Evolutionary conservation across 1,140 invertebrate genomes (phyloP), one percentile per base, ranked within the genome.

Genomic region (Heliconius nattereri): DNA sequence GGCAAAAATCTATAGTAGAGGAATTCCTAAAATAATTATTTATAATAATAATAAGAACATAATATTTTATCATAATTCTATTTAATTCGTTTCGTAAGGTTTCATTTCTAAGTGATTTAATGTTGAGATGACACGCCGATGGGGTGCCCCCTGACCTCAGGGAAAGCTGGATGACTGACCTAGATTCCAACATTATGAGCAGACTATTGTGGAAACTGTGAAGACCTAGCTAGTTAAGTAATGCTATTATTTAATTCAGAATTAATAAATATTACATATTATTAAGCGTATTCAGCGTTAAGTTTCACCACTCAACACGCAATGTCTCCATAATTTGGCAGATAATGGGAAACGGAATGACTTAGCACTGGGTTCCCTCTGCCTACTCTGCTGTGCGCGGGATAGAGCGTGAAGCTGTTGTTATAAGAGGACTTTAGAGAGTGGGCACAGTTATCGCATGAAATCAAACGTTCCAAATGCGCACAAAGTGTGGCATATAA

Each of bases 131-230:
- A 81, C 72, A 81, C 79, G 73, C 57, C 57, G 79, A 66, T 49
- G 40, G 76, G 45, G 70, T 83, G 81, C 76, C 85, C 84, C 80
- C 82, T 87, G 83, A 87, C 81, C 83, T 82, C 80, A 82, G 83
- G 85, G 86, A 86, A 85, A 86, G 85, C 79, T 57, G 70, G 20
- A 52, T n/a, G 70, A 54, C 37, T 54, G 57, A 54, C 76, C 45
- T 40, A 26, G 45, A 70, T 77, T 32, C n/a, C 70, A 54, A 54
- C 66, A 66, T 54, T 19, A 19, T 20, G 7, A 37, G 35, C n/a
- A 8, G 1, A 35, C 2, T 72, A 20, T 72, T 40, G n/a, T 37
- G 20, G 32, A 3, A 72, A 37, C 13, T 40, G 13, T 37, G 32
- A 72, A 72, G 32, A 40, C 32, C 35, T 37, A 35, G 7, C 70